Evolutionary conservation across 2,888 invertebrate genomes (phyloP).

Genomic region (Andrena minutula): DNA sequence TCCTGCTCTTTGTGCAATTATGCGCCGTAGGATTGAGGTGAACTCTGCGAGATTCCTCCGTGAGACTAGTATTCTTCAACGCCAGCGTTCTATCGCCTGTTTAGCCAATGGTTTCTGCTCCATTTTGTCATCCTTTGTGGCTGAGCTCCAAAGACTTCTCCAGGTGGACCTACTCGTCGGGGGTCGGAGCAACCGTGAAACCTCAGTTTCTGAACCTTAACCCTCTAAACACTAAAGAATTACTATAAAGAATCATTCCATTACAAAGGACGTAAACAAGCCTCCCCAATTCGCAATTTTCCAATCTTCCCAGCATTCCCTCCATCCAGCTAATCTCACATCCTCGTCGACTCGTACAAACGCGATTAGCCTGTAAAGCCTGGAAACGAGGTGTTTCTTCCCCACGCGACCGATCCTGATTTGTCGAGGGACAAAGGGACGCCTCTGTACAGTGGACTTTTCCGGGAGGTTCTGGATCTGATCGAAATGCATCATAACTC

Average conservation of each 20-base stretch:
- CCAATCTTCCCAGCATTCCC: not conserved
- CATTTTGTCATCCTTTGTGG: not conserved
- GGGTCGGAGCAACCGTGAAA: not conserved
- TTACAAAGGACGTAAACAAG: too few relatives aligned
- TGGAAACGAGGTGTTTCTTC: constrained; percentile 32
- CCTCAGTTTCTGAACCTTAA: not conserved
- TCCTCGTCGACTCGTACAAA: constrained; percentile 24
- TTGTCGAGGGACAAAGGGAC: constrained; percentile 64
- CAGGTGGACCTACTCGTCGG: not conserved
- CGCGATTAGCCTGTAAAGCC: constrained; percentile 43
- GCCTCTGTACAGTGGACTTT: constrained; percentile 39
- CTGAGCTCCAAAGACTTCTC: not conserved
- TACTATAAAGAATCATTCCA: too few relatives aligned
- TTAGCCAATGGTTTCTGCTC: not conserved
- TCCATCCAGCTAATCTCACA: not conserved
- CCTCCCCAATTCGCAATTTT: not conserved
- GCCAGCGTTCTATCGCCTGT: not conserved
- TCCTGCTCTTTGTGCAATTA: constrained; percentile 8
- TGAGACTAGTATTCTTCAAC: not conserved
- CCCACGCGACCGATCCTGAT: constrained; percentile 47
- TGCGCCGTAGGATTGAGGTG: not conserved
- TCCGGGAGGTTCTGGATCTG: constrained; percentile 40
- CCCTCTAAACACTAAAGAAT: not conserved
- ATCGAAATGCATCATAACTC: constrained; percentile 38
- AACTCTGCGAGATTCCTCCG: constrained; percentile 3